phyloP scores from a whole-genome alignment of 2,113 vertebrate species.

The Ancistrus triradiatus region DNA sequence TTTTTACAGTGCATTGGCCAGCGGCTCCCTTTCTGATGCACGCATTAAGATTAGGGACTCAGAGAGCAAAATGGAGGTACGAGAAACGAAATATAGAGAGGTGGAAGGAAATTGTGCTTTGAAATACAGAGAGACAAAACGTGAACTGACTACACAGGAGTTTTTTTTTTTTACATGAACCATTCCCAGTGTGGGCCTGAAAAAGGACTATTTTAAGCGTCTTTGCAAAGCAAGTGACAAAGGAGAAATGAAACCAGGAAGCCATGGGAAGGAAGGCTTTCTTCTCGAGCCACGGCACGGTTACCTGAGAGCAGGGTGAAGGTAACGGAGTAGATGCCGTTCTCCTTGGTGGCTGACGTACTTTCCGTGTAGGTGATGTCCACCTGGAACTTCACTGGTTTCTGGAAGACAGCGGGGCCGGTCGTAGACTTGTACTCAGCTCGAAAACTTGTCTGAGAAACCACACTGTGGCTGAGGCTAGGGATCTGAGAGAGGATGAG shows the following conservation, averaged over 20 bases:
- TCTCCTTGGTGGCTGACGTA: constrained; percentile 83
- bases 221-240: not conserved
- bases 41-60: constrained; percentile 20
- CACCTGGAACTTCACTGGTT: constrained; percentile 95
- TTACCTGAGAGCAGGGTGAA: constrained; percentile 94
- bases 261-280: no score
- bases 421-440: constrained; percentile 91
- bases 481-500: constrained; percentile 75
- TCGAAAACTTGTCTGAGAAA: constrained; percentile 94
- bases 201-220: constrained; percentile 24
- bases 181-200: constrained; percentile 28
- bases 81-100: not conserved
- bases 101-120: constrained; percentile 20
- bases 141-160: constrained; percentile 26
- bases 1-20: constrained; percentile 23
- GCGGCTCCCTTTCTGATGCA: constrained; percentile 10
- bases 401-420: constrained; percentile 92
- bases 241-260: not conserved
- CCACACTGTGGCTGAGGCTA: constrained; percentile 94
- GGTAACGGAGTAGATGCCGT: constrained; percentile 93
- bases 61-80: not conserved
- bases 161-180: constrained; percentile 34
- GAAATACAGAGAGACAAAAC: constrained; percentile 38
- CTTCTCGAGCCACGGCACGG: constrained; percentile 8
- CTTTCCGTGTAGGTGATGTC: constrained; percentile 95